These are phyloP conservation scores for Saturnia japonica DNA, from an alignment of 2,888 invertebrate genomes.

Conservation along the genomic window DNA sequence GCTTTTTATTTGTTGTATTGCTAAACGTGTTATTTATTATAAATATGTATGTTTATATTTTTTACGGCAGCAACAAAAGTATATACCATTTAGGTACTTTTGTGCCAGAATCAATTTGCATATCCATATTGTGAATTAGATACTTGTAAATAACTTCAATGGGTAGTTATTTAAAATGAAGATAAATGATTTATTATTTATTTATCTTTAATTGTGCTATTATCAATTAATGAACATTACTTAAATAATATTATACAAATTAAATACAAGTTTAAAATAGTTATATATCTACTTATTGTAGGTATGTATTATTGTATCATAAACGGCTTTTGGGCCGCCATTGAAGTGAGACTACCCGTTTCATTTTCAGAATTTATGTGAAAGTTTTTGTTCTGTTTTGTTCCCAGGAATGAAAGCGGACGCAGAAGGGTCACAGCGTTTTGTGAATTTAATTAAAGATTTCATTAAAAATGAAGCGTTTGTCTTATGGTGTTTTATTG, in stretches of 20 bases:
- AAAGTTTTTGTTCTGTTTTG: slow-evolving; percentile 46
- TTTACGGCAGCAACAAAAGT: too few species aligned
- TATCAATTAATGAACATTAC: too few species aligned
- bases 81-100: too few species aligned
- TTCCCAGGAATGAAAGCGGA: slow-evolving; percentile 36
- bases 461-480: slow-evolving; percentile 31
- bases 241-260: not conserved
- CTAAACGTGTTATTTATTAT: too few species aligned
- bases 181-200: too few species aligned
- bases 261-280: not conserved
- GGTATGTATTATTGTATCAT: slow-evolving; percentile 27
- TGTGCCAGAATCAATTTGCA: too few species aligned
- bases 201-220: too few species aligned
- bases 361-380: slow-evolving; percentile 48
- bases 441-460: slow-evolving; percentile 31
- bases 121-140: not conserved
- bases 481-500: slow-evolving; percentile 27
- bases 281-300: not conserved
- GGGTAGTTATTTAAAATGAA: too few species aligned
- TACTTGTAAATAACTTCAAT: too few species aligned
- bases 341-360: slow-evolving; percentile 38
- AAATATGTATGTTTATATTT: too few species aligned
- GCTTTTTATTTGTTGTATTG: too few species aligned
- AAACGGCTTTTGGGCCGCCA: slow-evolving; percentile 51
- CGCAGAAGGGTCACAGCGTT: slow-evolving; percentile 25